Base-by-base conservation (phyloP, 2,797 vertebrate species). In the Benthosema pterotum region DNA sequence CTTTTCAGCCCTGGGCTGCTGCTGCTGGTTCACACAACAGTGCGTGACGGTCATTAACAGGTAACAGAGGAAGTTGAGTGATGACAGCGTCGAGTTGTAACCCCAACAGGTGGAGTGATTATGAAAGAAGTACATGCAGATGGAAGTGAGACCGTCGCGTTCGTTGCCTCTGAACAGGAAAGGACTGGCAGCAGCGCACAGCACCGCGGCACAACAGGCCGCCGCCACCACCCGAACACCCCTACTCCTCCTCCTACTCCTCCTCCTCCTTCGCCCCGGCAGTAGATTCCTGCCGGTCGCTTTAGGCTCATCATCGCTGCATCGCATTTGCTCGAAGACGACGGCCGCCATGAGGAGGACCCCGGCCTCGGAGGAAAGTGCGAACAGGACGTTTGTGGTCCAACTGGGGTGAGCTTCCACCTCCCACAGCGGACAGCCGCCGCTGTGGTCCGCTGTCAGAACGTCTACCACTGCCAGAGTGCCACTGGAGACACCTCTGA, bases 31-130 rank as follows among this genome's bases (percentile, higher is more conserved):
- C 57, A 94, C 91, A 57, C 83, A 90, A 12, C 92, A 91, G 59
- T 95, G 95, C 53, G 91, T 89, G 38, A 91, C 55, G 11, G 91
- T 94, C 93, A 94, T 94, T 1, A 91, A 72, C 11, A 95, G 88
- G 77, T 95, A 95, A 71, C 94, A 94, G 3, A 94, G 82, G 1
- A 92, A 93, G 56, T 96, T 95, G 60, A 95, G 80, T 71, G 95
- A 60, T 8, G 94, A 93, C 4, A 94, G 82, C 0, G 94, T 91
- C 0, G 94, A 93, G 87, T 86, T 79, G 67, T 91, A 95, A 73
- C 92, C 91, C 16, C 91, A 78, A 18, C 89, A 83, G 50, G 82
- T 61, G 2, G 91, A 82, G 54, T 92, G 91, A 32, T 92, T 92
- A 13, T 91, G 90, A 0, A 93, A 91, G 14, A 94, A 63, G 0